Percentiles rank a stretch among this genome's conserved stretches.
These are phyloP conservation scores for Drosophila aldrichi DNA, from an alignment of 2,888 invertebrate genomes.

Conservation along the genomic window DNA sequence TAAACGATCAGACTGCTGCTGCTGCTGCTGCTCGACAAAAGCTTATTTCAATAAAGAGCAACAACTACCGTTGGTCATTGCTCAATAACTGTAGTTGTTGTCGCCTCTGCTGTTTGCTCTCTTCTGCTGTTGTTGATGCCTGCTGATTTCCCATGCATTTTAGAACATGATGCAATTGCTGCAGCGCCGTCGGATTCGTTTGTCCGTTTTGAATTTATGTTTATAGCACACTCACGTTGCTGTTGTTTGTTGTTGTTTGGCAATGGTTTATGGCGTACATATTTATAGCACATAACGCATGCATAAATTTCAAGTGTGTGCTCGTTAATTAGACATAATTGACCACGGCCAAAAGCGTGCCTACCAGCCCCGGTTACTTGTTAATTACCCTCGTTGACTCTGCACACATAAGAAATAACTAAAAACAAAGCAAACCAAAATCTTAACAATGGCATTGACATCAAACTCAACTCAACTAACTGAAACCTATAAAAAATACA, in stretches of 20 bases:
- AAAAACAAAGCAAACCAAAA: slow-evolving; percentile 19
- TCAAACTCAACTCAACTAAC: slow-evolving; percentile 38
- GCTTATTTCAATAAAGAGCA: slow-evolving; percentile 37
- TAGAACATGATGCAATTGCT: slow-evolving; percentile 55
- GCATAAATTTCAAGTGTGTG: slow-evolving; percentile 42
- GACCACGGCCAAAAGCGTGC: slow-evolving; percentile 8
- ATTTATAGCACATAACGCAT: slow-evolving; percentile 28
- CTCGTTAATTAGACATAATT: slow-evolving; percentile 52
- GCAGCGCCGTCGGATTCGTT: background rate
- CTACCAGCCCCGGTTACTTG: slow-evolving; percentile 13
- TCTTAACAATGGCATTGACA: slow-evolving; percentile 68
- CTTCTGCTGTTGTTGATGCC: background rate
- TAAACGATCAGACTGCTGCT: slow-evolving; percentile 41
- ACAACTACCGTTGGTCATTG: slow-evolving; percentile 46
- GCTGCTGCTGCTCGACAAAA: slow-evolving; percentile 30
- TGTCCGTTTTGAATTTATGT: slow-evolving; percentile 36
- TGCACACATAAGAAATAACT: slow-evolving; percentile 3
- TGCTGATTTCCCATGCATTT: slow-evolving; percentile 23
- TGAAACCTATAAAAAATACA: background rate
- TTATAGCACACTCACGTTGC: slow-evolving; percentile 15
- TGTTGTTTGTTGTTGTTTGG: background rate
- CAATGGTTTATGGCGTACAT: slow-evolving; percentile 15
- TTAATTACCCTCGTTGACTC: slow-evolving; percentile 62
- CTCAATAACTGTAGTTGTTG: slow-evolving; percentile 23
- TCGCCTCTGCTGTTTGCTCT: slow-evolving; percentile 12